Base-by-base conservation (phyloP, 2,113 vertebrate species). In the Sisor rabdophorus region DNA sequence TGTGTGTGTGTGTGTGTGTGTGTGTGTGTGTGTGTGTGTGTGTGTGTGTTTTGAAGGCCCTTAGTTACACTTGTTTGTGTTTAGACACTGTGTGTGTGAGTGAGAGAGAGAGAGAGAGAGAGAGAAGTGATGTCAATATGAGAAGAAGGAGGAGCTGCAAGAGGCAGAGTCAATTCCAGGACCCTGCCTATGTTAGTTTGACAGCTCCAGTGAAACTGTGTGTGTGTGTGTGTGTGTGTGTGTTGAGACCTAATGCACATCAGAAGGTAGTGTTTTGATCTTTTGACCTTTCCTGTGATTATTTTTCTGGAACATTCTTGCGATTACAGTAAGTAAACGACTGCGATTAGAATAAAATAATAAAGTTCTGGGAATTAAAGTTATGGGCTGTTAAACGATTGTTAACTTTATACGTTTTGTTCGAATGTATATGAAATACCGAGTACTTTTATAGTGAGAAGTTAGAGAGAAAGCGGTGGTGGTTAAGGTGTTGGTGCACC, bases 111-210 rank as follows among this genome's bases (percentile, higher is more conserved):
- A 22, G 59, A 0, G 17, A 11, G 56, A 16, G 4, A 6, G 28
- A 19, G n/a, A n/a, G n/a, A n/a, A 40, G 32, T 36, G 20, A 26
- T 15, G 63, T 48, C 20, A 48, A 15, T 10, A 8, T 11, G 64
- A 11, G n/a, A 4, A 40, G 56, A 13, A 28, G 63, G 40, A 65
- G 44, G 63, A 67, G 63, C n/a, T 26, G 15, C 22, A 50, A 16
- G 65, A 28, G 65, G 65, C 4, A 47, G 65, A 19, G 44, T 20
- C 16, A 28, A 19, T 68, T 11, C 16, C 44, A 20, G 47, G 47
- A 12, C 65, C 11, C 65, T 84, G 22, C 79, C 80, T 84, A 85
- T 84, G 87, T 85, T 78, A 20, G 24, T 71, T 72, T 80, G 80
- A 84, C 78, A 79, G 77, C 73, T 78, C 65, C 28, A 50, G 19